Base-by-base conservation (phyloP, 2,797 vertebrate genomes). In the Poliocrania exsul region DNA sequence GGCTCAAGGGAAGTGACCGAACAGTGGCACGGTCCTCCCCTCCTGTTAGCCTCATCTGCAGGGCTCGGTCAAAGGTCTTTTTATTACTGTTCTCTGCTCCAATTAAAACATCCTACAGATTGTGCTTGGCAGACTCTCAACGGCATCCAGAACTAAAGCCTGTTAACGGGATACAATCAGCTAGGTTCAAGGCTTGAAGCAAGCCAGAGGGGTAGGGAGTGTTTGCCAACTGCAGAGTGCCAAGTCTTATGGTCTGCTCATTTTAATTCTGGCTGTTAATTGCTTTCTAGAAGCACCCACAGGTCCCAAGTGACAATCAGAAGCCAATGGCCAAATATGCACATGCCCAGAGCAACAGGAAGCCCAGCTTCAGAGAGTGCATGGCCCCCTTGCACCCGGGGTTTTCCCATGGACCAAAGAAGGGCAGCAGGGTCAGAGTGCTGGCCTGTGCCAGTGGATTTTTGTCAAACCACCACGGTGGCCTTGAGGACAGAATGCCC, bases 181-280 rank as follows among this genome's bases (percentile, higher is more conserved):
- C 6, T 49, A 90, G 81, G 86, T 86, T 92, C 78, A 73, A 73
- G 86, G 42, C 40, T 91, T 93, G 44, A 82, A 90, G 61, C 53
- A 86, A 93, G 90, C 85, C 91, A 93, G 89, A 95, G 83, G 80
- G 87, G 20, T 51, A 90, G 56, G 80, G 56, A 93, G 12, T 31
- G 31, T 73, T 94, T 93, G 89, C 87, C 92, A 96, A 26, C 37
- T 44, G 35, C 83, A 70, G 17, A 31, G 40, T 90, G 83, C 78
- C 88, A 95, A 93, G 57, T 82, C 72, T 62, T 86, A 50, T 82
- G 86, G 81, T 82, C 78, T 95, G 65, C 53, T 35, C 56, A 18
- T 93, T 94, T 93, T 88, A 90, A 84, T 93, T 94, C 74, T 60
- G 78, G 31, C 60, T 86, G 66, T 77, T 95, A 93, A 86, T 90